A percentile compares a stretch with the other conserved stretches of the same genome.
Evolutionary conservation across 2,888 invertebrate genomes (phyloP).

Genomic region (Prosapia bicincta): DNA sequence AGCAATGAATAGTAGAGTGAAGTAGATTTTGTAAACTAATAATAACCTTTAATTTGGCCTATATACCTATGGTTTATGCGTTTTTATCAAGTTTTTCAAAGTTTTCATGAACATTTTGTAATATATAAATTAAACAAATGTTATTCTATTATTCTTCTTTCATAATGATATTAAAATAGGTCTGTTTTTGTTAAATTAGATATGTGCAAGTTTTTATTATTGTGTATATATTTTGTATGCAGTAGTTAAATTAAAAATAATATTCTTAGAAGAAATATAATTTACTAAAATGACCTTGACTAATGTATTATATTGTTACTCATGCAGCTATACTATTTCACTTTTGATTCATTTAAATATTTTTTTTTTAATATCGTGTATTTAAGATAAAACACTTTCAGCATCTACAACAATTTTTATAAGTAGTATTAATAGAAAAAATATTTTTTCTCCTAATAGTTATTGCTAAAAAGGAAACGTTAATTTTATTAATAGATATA

Average conservation of each 20-base stretch:
- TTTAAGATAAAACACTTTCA: not conserved
- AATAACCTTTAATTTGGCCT: not conserved
- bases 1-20: not conserved
- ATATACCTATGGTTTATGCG: not conserved
- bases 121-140: not conserved
- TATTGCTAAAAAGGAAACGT: not conserved
- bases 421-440: not conserved
- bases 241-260: not conserved
- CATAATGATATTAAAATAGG: not conserved
- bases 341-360: too few species aligned
- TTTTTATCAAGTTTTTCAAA: not conserved
- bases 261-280: not conserved
- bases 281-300: not conserved
- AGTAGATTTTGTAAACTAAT: not conserved
- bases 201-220: not conserved
- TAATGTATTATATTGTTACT: not conserved
- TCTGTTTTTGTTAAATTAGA: not conserved
- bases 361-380: not conserved
- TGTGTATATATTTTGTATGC: not conserved
- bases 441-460: not conserved
- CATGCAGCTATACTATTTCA: not conserved
- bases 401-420: not conserved
- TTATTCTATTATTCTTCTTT: not conserved
- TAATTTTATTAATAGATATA: not conserved
- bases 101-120: not conserved